Base-by-base conservation (phyloP, 2,113 vertebrate species). In the Dicentrarchus labrax region DNA sequence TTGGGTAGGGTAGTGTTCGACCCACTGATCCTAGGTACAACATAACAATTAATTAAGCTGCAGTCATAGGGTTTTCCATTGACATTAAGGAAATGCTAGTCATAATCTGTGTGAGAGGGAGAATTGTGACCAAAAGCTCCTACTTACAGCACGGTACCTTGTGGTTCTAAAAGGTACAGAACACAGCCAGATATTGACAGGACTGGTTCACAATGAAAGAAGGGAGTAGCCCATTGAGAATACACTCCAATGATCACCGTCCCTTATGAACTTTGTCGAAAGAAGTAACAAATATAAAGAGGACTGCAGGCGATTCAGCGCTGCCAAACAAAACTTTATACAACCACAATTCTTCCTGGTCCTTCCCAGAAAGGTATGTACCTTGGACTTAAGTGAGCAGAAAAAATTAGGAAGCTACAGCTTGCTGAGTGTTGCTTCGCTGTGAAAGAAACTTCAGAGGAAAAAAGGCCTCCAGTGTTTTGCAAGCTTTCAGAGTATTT, bases 401-500 rank as follows among this genome's bases (percentile, higher is more conserved):
- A n/a, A 50, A 66, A 72, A 54, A 38, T 0, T 9, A 65, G 15
- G 57, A 73, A 80, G 24, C 9, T 60, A 61, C 60, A 50, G 59
- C 7, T 61, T 78, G 56, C 82, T 70, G 65, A 73, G 30, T 45
- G 9, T 8, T 71, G 67, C 57, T 76, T 66, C 4, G 15, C 47
- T 16, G 45, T 56, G 45, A 38, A 64, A 69, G 48, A 50, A 72
- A 81, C 47, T 79, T 66, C 60, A 47, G 70, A 51, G 54, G 43
- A n/a, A 24, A 54, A 74, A 60, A 5, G 41, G 41, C 48, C 61
- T 30, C 56, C 1, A 59, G 77, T 51, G 48, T 51, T 77, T 73
- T 80, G 15, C n/a, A 73, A 45, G 16, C 50, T 82, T 72, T 75
- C 8, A 47, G 48, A 24, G 19, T 22, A 3, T 59, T 76, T 82